Evolutionary conservation across 2,888 invertebrate species (phyloP), one percentile per base, ranked within the genome.

Genomic region (Rotaria magnacalcarata): DNA sequence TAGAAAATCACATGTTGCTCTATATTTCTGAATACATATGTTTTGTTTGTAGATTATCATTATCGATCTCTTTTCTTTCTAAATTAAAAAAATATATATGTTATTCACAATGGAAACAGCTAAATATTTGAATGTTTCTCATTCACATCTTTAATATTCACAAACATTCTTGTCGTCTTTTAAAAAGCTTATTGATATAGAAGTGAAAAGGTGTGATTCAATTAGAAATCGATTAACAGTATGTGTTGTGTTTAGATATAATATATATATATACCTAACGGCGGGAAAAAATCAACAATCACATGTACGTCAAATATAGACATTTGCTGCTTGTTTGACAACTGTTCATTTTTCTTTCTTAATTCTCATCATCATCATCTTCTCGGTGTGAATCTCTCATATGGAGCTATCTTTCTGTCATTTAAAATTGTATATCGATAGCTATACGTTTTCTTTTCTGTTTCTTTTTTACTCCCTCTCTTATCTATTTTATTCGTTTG

Each of bases 211-310:
- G 67, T 67, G 67, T 67, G 67, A 67, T 67, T 67, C 67, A 67
- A 67, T 67, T 67, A 67, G 67, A 67, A 67, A 67, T 67, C 67
- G 67, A 67, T 67, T 67, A 67, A 67, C 67, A 67, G 67, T 67
- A 41, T 67, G 67, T 34, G 16, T 67, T 67, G 27, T 67, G 67
- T 52, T 52, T 52, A 52, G 52, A 52, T 52, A 52, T 52, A 34
- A 54, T 67, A 67, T 27, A 41, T 19, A 67, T 67, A 34, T 34
- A 67, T 27, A 34, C 34, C n/a, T 67, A 67, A 67, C 34, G 67
- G 67, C 67, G 67, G 67, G 67, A 67, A 67, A 34, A 67, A 67
- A 67, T 67, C 67, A 67, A 67, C 67, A 67, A 67, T 27, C 67
- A 41, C 67, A 67, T 67, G 67, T 67, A 67, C 67, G 67, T 67